Percentiles rank a stretch among this genome's conserved stretches.
phyloP scores from a whole-genome alignment of 2,113 vertebrate species.

The Hydrochoerus hydrochaeris region DNA sequence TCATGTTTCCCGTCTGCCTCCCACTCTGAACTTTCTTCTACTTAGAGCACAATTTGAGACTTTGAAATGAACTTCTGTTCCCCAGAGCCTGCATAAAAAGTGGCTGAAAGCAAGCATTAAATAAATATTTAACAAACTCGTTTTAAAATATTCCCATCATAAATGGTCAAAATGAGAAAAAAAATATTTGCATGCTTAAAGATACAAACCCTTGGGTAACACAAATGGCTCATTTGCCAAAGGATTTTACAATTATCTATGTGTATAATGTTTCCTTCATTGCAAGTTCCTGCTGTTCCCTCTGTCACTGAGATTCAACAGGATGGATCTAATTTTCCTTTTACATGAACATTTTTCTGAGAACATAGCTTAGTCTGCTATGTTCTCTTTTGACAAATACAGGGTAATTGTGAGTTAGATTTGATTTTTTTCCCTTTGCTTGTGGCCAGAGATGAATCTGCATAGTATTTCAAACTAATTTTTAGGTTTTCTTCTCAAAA shows the following conservation, averaged over 20 bases:
- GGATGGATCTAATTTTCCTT: conserved; percentile 45
- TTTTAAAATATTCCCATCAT: conserved; percentile 54
- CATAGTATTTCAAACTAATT: conserved; percentile 61
- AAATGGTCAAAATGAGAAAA: conserved; percentile 42
- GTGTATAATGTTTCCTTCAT: neutral
- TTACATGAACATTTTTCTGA: conserved; percentile 28
- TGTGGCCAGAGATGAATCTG: conserved; percentile 44
- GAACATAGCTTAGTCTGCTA: neutral
- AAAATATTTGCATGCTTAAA: neutral
- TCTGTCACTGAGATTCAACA: conserved; percentile 25
- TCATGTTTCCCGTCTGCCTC: neutral
- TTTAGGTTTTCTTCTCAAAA: conserved; percentile 57
- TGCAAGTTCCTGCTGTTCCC: neutral
- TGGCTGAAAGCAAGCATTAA: neutral
- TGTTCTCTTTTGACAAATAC: conserved; percentile 61
- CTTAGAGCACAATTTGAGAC: neutral
- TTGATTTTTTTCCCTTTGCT: conserved; percentile 8
- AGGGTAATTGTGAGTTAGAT: conserved; percentile 49
- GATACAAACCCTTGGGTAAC: neutral
- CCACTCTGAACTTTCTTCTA: neutral
- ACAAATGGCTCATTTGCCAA: neutral
- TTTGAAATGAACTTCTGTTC: neutral
- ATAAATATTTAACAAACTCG: conserved; percentile 47
- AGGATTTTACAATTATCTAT: neutral
- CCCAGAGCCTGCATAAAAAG: conserved; percentile 9